phyloP scores from a whole-genome alignment of 2,797 vertebrate genomes.

The Sebastes matsubarae region DNA sequence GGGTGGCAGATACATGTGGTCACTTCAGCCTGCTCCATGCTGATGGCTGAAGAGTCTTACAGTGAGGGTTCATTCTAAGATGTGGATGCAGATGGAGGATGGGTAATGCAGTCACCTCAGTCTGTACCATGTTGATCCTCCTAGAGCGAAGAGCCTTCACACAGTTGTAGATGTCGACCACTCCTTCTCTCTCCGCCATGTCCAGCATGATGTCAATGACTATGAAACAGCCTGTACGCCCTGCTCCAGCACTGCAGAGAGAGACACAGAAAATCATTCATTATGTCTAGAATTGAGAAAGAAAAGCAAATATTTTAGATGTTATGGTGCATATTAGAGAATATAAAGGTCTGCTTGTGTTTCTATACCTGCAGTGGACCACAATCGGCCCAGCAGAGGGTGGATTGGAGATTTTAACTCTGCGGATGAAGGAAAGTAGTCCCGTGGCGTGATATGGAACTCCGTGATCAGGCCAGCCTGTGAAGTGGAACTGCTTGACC shows the following conservation, averaged over 20 bases:
- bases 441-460: slow-evolving; percentile 99
- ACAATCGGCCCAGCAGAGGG: slow-evolving; percentile 97
- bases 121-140: slow-evolving; percentile 98
- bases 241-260: slow-evolving; percentile 91
- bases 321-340: background rate
- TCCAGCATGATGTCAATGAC: slow-evolving; percentile 99
- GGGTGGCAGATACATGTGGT: slow-evolving; percentile 8
- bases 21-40: slow-evolving; percentile 59
- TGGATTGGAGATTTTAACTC: slow-evolving; percentile 97
- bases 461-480: slow-evolving; percentile 98
- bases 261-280: background rate
- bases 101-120: slow-evolving; percentile 84
- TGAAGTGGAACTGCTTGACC: slow-evolving; percentile 99
- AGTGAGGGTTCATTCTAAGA: slow-evolving; percentile 32
- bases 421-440: slow-evolving; percentile 95
- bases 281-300: background rate
- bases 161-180: slow-evolving; percentile 99
- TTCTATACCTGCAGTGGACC: slow-evolving; percentile 95
- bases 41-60: slow-evolving; percentile 20
- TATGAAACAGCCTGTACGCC: slow-evolving; percentile 97
- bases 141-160: slow-evolving; percentile 97
- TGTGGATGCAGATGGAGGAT: slow-evolving; percentile 79
- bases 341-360: background rate
- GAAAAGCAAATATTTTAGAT: background rate
- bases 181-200: slow-evolving; percentile 99